Percentiles rank a stretch among this genome's conserved stretches.
Conservation (phyloP, 2,888 invertebrate genomes). For the Enchytraeus crypticus region DNA sequence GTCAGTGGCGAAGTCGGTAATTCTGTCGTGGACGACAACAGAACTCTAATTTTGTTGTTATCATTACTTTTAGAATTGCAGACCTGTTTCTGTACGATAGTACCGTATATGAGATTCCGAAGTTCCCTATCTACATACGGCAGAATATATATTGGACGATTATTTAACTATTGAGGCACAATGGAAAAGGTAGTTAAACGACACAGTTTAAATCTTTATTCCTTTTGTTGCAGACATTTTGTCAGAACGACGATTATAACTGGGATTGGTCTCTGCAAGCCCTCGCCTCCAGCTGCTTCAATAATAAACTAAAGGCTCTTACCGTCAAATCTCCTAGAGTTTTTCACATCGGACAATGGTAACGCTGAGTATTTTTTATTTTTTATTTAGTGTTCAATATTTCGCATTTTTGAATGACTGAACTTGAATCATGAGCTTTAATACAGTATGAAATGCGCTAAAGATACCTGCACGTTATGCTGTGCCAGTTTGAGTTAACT, state of each 20-base stretch:
- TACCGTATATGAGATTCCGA: too few relatives aligned
- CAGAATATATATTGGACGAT: too few relatives aligned
- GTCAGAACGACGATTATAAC: constrained; percentile 95
- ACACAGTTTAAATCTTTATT: too few relatives aligned
- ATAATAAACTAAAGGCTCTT: constrained; percentile 64
- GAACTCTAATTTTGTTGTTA: too few relatives aligned
- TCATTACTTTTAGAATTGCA: background rate
- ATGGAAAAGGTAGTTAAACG: background rate
- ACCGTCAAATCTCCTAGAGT: constrained; percentile 85
- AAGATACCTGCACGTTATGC: background rate
- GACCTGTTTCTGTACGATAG: too few relatives aligned
- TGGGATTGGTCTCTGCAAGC: constrained; percentile 97
- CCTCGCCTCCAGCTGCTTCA: constrained; percentile 13
- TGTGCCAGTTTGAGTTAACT: too few relatives aligned
- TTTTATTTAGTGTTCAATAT: background rate
- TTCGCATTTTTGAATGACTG: background rate
- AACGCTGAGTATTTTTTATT: background rate
- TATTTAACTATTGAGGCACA: too few relatives aligned
- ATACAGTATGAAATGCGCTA: background rate
- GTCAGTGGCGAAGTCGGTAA: too few relatives aligned
- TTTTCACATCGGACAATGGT: constrained; percentile 98
- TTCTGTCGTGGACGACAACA: too few relatives aligned
- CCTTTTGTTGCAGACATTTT: constrained; percentile 59
- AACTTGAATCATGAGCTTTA: background rate
- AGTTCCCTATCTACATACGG: too few relatives aligned